Conservation (phyloP, 2,113 vertebrate genomes). For the Pygoscelis adeliae region DNA sequence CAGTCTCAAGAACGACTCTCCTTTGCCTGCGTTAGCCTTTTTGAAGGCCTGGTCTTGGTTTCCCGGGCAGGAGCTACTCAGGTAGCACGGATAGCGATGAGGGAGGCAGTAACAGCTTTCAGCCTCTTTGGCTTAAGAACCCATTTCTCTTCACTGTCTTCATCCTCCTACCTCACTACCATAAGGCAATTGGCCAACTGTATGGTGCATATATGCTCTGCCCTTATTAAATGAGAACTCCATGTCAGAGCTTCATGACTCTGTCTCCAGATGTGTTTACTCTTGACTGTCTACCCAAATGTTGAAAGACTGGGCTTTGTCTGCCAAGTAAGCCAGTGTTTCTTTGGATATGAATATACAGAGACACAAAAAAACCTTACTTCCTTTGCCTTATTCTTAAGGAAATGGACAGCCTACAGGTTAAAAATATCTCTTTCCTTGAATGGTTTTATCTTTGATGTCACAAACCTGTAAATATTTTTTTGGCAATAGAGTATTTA, state of each 20-base stretch:
- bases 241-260: fast-evolving
- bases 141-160: neutral
- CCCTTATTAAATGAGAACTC: neutral
- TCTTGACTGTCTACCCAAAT: neutral
- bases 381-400: neutral
- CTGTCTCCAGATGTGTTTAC: neutral
- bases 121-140: neutral
- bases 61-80: neutral
- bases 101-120: neutral
- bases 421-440: neutral
- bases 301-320: neutral
- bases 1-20: neutral
- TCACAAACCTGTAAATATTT: neutral
- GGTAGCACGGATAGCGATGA: neutral
- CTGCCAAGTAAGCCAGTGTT: neutral
- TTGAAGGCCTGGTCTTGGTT: neutral
- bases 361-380: fast-evolving
- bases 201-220: neutral
- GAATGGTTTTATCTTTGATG: neutral
- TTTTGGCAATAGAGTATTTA: neutral
- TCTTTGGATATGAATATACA: neutral
- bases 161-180: neutral
- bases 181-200: fast-evolving
- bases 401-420: neutral
- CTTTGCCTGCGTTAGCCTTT: neutral